Percentiles rank a stretch among this genome's conserved stretches.
Evolutionary conservation across 2,888 invertebrate species (phyloP).

Genomic region (Escarpia spicata): DNA sequence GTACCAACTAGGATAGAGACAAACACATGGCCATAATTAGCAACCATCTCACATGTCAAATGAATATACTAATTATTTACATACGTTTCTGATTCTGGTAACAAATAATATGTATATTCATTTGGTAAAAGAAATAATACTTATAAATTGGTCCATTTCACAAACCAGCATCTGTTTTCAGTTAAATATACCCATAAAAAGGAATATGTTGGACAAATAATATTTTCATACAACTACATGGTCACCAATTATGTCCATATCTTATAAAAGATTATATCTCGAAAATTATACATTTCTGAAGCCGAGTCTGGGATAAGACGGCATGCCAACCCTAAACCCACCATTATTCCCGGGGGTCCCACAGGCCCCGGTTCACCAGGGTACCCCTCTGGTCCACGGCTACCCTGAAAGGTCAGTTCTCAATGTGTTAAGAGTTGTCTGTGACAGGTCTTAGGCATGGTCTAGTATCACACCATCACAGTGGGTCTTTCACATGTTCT

Average conservation of each 20-base stretch:
- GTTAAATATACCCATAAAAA: background rate
- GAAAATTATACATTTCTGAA: background rate
- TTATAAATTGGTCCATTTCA: background rate
- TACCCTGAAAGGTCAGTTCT: constrained; percentile 74
- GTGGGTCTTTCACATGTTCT: background rate
- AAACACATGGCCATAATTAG: background rate
- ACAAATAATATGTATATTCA: constrained; percentile 13
- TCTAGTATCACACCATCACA: background rate
- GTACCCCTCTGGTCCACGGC: constrained; percentile 91
- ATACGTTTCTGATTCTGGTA: background rate
- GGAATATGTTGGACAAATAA: background rate
- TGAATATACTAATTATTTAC: constrained; percentile 13
- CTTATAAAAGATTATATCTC: background rate
- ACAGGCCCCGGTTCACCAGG: constrained; percentile 35
- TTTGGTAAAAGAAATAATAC: background rate
- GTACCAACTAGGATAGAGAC: background rate
- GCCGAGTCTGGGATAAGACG: background rate
- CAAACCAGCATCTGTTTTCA: background rate
- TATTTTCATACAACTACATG: background rate
- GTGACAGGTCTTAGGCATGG: background rate
- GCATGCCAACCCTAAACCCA: constrained; percentile 23
- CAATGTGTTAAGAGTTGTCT: background rate
- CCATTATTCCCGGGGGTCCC: constrained; percentile 35
- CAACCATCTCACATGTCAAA: background rate
- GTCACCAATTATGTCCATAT: background rate